Base-by-base conservation (phyloP, 2,113 vertebrate genomes). In the Chaetops frenatus region DNA sequence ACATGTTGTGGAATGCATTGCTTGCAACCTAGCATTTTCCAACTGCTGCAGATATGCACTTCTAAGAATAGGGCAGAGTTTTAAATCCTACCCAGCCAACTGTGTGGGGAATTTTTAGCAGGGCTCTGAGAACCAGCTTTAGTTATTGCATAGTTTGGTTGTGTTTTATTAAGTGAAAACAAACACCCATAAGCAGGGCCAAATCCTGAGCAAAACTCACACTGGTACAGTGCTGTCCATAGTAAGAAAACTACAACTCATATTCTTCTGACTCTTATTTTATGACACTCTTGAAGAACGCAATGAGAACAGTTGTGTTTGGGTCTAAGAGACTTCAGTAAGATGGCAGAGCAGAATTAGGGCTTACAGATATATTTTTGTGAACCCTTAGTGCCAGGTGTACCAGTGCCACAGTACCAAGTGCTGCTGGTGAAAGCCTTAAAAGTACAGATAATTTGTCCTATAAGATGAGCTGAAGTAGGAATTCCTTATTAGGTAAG, bases 31-130 rank as follows among this genome's bases (percentile, higher is more conserved):
- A 81, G 94, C 72, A 61, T 97, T 95, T 96, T 96, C 95, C 96
- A 94, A 35, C 92, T 97, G 95, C 81, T 97, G 62, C 60, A 93
- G 67, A 94, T 80, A 83, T 56, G 35, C 15, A 21, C 33, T 89
- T 88, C 90, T 85, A 97, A 97, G 97, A 96, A 97, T 97, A 97
- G 96, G 73, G 76, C 42, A 61, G 91, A 89, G 90, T 69, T 95
- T 93, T 88, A 90, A 94, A 96, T 91, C 53, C 94, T 60, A 60
- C 76, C 76, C 79, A 76, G 90, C 56, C 97, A 98, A 92, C 95
- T 97, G 97, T 31, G 66, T 25, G 71, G 73, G 90, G 87, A 94
- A 97, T 96, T 97, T 97, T 97, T 96, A 97, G 94, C 93, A 94
- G 45, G 48, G 50, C 64, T 91, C 62, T 51, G 47, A 91, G 65